These are phyloP conservation scores for Pinna nobilis DNA, from an alignment of 1,140 invertebrate species.

Conservation along the genomic window DNA sequence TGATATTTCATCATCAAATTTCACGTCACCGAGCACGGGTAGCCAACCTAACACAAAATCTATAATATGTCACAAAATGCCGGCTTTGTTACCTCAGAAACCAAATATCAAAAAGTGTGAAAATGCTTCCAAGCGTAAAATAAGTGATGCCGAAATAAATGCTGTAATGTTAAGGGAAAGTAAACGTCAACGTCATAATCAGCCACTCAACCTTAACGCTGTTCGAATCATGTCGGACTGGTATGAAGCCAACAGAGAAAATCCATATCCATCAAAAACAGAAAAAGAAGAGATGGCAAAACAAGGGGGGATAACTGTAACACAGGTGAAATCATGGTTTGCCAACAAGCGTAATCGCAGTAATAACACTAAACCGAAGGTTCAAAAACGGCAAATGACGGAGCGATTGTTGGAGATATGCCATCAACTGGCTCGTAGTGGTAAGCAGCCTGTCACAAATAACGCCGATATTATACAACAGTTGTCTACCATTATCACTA, in stretches of 20 bases:
- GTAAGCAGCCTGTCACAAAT: constrained; percentile 48
- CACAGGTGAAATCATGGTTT: constrained; percentile 72
- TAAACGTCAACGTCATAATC: constrained; percentile 58
- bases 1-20: neutral
- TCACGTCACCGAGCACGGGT: neutral
- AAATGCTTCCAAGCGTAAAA: constrained; percentile 2
- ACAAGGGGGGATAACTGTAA: constrained; percentile 62
- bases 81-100: constrained; percentile 1
- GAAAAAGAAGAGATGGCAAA: constrained; percentile 66
- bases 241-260: constrained; percentile 62
- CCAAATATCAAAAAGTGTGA: constrained; percentile 22
- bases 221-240: constrained; percentile 64
- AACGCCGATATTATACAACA: constrained; percentile 68
- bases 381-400: constrained; percentile 66
- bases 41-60: constrained; percentile 3
- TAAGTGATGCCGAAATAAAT: constrained; percentile 12
- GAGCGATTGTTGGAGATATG: constrained; percentile 62
- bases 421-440: constrained; percentile 58
- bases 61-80: constrained; percentile 18
- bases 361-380: constrained; percentile 71
- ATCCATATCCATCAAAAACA: constrained; percentile 68
- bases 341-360: constrained; percentile 71
- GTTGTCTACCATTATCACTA: constrained; percentile 59
- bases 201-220: constrained; percentile 63
- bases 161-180: constrained; percentile 15